phyloP scores from a whole-genome alignment of 2,113 vertebrate genomes.

The Oceanites oceanicus region DNA sequence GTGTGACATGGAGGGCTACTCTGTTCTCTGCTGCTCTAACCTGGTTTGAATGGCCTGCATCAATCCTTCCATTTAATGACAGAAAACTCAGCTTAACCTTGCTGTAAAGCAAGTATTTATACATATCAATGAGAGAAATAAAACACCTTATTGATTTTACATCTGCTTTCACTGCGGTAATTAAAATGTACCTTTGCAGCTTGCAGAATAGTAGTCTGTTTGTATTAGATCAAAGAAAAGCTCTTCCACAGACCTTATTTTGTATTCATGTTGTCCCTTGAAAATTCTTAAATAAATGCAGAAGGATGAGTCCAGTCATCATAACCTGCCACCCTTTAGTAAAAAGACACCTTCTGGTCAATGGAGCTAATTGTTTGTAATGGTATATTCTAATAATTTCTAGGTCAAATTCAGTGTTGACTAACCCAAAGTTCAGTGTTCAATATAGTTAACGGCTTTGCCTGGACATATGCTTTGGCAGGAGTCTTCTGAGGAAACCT shows the following conservation, averaged over 20 bases:
- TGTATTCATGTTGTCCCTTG: background rate
- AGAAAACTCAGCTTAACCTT: constrained; percentile 71
- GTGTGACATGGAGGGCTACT: background rate
- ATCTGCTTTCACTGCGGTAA: constrained; percentile 69
- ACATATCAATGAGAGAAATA: constrained; percentile 74
- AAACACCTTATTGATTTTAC: constrained; percentile 75
- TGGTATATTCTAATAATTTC: background rate
- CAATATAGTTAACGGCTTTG: background rate
- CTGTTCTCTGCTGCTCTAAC: constrained; percentile 24
- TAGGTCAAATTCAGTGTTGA: background rate
- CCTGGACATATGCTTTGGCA: background rate
- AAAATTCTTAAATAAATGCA: constrained; percentile 32
- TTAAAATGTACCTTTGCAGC: constrained; percentile 72
- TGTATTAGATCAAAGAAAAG: constrained; percentile 51
- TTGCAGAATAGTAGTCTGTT: constrained; percentile 63
- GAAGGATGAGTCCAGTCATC: background rate
- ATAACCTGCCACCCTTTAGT: background rate
- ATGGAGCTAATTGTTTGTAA: background rate
- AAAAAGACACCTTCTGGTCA: background rate
- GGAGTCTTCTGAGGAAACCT: background rate
- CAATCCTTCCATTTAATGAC: constrained; percentile 65
- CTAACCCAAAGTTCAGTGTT: background rate
- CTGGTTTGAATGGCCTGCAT: constrained; percentile 48
- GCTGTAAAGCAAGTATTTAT: constrained; percentile 73
- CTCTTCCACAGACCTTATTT: background rate